Evolutionary conservation across 1,140 invertebrate genomes (phyloP), one percentile per base, ranked within the genome.

Genomic region (Lucilia cuprina): DNA sequence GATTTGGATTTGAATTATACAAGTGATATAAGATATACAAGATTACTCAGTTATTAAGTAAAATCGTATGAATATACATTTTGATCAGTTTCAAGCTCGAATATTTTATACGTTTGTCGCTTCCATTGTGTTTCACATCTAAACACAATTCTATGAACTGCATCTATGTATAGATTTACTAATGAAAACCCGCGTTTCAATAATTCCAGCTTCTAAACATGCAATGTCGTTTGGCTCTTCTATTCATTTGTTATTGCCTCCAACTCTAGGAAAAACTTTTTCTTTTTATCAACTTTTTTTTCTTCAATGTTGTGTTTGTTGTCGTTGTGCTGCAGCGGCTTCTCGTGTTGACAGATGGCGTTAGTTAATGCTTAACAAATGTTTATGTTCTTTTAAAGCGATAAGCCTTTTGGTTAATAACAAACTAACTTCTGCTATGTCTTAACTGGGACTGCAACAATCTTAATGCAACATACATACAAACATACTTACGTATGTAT

Each of bases 361-460:
- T 80, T 80, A 80, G 77, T 80, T 80, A 80, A 80, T 80, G 77
- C 77, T 80, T 80, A 80, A 80, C 77, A 80, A 80, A 80, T 80
- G 77, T 80, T 60, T 80, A 80, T 80, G 77, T 80, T 80, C n/a
- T 19, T 21, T 80, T 10, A 14, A n/a, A 78, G 77, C 65, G 65
- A 70, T 70, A 70, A 70, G 65, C 65, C 65, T 10, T 30, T 30
- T 12, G 65, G n/a, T 70, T 70, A 70, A 70, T 70, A 70, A 65
- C n/a, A 65, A 65, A 7, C 13, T 65, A 49, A 21, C 19, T 70
- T 17, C 13, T 17, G 55, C 55, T n/a, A 14, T 14, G 41, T 41
- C 41, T 7, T 41, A 41, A 41, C 41, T 41, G 41, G 0, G 41
- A 41, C 41, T 60, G 14, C 55, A n/a, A n/a, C n/a, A 12, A n/a